These are phyloP conservation scores for Homalodisca vitripennis DNA, from an alignment of 1,140 invertebrate species.

Conservation along the genomic window DNA sequence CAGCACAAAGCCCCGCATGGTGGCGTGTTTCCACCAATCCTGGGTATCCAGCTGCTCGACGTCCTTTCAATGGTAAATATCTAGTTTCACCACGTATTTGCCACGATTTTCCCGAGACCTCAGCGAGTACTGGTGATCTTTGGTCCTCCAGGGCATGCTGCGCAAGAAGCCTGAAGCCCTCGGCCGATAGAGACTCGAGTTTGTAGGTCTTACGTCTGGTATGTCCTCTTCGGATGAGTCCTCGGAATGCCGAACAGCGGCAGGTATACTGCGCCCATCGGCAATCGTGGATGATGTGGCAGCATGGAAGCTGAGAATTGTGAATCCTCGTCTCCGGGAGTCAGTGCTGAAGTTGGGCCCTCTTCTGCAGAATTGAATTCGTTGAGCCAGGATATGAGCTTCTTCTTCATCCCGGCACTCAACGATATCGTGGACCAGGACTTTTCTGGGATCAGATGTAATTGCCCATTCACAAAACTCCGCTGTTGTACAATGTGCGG, in stretches of 20 bases:
- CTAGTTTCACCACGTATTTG: not conserved
- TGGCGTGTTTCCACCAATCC: not conserved
- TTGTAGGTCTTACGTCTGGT: not conserved
- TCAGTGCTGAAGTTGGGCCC: not conserved
- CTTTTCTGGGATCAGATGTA: not conserved
- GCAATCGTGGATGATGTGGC: not conserved
- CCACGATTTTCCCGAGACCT: not conserved
- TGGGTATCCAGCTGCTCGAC: not conserved
- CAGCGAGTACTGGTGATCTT: not conserved
- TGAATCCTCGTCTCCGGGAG: not conserved
- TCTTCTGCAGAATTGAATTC: not conserved
- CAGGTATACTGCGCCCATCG: not conserved
- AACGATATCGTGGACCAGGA: not conserved
- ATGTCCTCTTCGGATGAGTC: not conserved
- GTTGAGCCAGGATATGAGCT: not conserved
- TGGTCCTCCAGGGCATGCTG: not conserved
- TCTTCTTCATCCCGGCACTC: not conserved
- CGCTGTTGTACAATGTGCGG: no score
- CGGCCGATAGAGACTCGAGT: not conserved
- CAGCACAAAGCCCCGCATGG: no score
- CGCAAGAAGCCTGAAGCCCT: not conserved
- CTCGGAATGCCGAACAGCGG: not conserved
- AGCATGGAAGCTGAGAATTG: not conserved
- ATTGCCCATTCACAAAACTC: no score
- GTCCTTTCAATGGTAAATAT: not conserved